Evolutionary conservation across 2,888 invertebrate genomes (phyloP), one percentile per base, ranked within the genome.

Genomic region (Chromoteleia sp.): DNA sequence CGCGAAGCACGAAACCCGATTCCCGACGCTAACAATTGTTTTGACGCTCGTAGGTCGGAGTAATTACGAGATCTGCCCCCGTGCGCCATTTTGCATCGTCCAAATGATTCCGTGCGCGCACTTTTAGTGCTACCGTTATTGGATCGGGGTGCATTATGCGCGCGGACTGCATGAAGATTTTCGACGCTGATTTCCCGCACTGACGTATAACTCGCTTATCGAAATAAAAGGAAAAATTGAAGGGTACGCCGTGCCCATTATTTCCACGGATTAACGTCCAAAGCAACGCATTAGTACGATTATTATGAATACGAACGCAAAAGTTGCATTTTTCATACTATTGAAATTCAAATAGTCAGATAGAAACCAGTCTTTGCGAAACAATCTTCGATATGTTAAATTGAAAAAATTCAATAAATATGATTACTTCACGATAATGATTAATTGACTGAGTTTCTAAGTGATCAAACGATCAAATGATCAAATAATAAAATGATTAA

Each of bases 1-100:
- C 84, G 82, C 82, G 78, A 80, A 76, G 73, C 87, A 87, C 87
- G 87, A 83, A 71, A 82, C 75, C 65, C 79, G 82, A 76, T 68
- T 79, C 76, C 56, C 45, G 76, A 73, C 75, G 79, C 29, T 65
- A 76, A 76, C 59, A 73, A 76, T 82, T 79, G 67, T 82, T 79
- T 75, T 80, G 81, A 81, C 71, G 81, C 81, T 81, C 67, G 61
- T 56, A 78, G 58, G 45, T 41, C 50, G 71, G 19, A 50, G 59
- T 81, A 71, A 81, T 81, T 75, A 70, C 58, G 74, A 61, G 67
- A 67, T 80, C 39, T 48, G 68, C 73, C 39, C 45, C 54, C 68
- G 68, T 45, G 63, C 80, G 74, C 50, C 75, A 75, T 80, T 80
- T 80, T 59, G 65, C 65, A 63, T 43, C 75, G 73, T 68, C 56